phyloP scores from a whole-genome alignment of 2,113 vertebrate species.

The Sphaerodactylus townsendi region DNA sequence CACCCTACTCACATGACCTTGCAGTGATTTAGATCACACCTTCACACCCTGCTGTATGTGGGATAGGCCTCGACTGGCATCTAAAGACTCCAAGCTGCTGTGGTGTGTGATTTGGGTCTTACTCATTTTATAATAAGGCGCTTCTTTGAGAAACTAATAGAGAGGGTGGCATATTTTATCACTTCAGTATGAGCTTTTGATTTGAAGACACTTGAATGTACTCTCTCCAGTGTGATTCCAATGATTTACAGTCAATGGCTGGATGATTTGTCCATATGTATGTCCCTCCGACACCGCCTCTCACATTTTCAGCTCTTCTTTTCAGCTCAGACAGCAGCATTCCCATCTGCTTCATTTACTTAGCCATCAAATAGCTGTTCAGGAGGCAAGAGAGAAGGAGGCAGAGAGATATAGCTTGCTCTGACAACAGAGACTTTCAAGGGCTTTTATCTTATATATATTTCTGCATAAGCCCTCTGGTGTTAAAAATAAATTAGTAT shows the following conservation, averaged over 20 bases:
- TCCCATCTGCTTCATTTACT: neutral
- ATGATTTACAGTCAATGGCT: neutral
- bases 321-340: neutral
- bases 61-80: neutral
- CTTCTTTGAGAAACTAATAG: neutral
- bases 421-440: neutral
- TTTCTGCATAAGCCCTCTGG: neutral
- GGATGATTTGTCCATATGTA: neutral
- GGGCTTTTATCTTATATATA: neutral
- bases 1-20: neutral
- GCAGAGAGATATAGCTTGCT: too few relatives aligned
- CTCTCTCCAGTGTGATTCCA: neutral
- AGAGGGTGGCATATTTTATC: neutral
- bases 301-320: neutral
- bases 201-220: neutral
- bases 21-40: neutral
- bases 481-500: neutral
- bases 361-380: neutral
- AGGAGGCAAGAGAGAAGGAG: neutral
- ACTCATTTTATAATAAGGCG: neutral
- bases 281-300: too few relatives aligned
- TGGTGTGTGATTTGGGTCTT: neutral
- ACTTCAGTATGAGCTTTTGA: neutral
- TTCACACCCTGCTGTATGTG: neutral
- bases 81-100: neutral